Base-by-base conservation (phyloP, 92 coral and sea anemone species). In the Zoanthus solanderi region DNA sequence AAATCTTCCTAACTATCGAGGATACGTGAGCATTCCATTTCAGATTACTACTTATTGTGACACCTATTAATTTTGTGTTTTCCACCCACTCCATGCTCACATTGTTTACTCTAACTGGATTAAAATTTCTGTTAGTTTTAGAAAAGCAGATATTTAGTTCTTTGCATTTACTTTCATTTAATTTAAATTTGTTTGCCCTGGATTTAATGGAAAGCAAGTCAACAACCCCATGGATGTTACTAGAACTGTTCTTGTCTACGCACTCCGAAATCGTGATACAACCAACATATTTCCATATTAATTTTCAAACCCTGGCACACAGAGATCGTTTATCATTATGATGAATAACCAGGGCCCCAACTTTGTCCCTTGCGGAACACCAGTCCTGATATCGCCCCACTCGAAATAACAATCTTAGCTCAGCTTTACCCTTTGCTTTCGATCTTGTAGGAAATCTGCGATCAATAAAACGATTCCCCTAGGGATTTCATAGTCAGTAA, bases 321-420 rank as follows among this genome's bases (percentile, higher is more conserved):
- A 37, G 42, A 37, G 42, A 37, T 37, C 42, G 4, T 37, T 2
- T 2, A 37, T 37, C 42, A 37, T 37, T 2, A 37, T 37, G 4
- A 2, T 37, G 4, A 37, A 37, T 2, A 37, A 4, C 42, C 42
- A 37, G 42, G 42, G 42, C 4, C 42, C 42, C 42, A 37, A 37
- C 3, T 37, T 37, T 37, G 42, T 37, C 4, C 4, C 42, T 37
- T 37, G 42, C 42, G 4, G 42, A 37, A 71, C 76, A 17, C 76
- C 76, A 34, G 76, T 46, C 11, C 17, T 7, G 45, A 28, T 34
- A 9, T 71, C 5, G 4, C 76, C 76, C 76, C 48, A 71, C 17
- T 71, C 76, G 29, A 46, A 71, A 11, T 71, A 71, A 34, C 76
- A 71, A 34, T 71, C 48, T 66, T 66, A 28, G 72, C 72, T 6